Evolutionary conservation across 1,140 invertebrate genomes (phyloP), one percentile per base, ranked within the genome.

Genomic region (Tetramorium parvispinum): DNA sequence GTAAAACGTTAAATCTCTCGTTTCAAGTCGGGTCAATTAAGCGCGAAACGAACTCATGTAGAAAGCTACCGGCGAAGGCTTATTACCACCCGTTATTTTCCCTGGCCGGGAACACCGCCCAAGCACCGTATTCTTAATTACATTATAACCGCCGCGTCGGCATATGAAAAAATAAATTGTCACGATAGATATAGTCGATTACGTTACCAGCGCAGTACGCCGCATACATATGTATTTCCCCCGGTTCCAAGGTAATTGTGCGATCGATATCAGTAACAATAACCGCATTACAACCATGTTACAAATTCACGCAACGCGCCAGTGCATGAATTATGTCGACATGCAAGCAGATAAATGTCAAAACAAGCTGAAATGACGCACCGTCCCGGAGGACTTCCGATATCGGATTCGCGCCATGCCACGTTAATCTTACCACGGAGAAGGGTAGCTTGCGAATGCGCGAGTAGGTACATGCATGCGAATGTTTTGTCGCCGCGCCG

Each of bases 251-350:
- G 16, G 24, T 73, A 83, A 83, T 59, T 59, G 37, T 40, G 11
- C 53, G 79, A 73, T 83, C 79, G 68, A 83, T 83, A 73, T 27
- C 53, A 49, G 40, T 59, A 83, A 83, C 66, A 83, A 73, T 49
- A 82, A 83, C 79, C 79, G 79, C 79, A 73, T 73, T 73, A 32
- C 32, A 83, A 73, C 79, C 66, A 18, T 40, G 40, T 83, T 83
- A 59, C 79, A 59, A 73, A 83, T 83, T 73, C 68, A 32, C 68
- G 79, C 24, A 18, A 21, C 40, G 53, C 79, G 68, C 68, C 24
- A 27, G 49, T 55, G 63, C 49, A 55, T 70, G 79, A 83, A 73
- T 83, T 83, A 83, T 37, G 79, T 21, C 66, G 53, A 73, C 40
- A 40, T 73, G 40, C 66, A 18, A 73, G 53, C 51, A 68, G 66